phyloP scores from a whole-genome alignment of 2,888 invertebrate species.

The Euphydryas editha region DNA sequence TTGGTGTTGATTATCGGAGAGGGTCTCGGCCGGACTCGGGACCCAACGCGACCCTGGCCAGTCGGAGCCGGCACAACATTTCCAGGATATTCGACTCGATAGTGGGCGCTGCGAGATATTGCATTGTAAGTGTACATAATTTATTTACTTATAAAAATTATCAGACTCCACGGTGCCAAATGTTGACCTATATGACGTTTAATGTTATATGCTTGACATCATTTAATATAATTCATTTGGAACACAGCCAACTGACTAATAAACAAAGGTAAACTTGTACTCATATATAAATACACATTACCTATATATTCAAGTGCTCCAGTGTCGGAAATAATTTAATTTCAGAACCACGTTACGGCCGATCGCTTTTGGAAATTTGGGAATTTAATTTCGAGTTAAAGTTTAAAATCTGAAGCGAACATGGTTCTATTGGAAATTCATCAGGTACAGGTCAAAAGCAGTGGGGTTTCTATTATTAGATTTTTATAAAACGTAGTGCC shows the following conservation, averaged over 20 bases:
- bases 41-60: conserved; percentile 74
- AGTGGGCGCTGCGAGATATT: conserved; percentile 80
- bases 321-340: conserved; percentile 69
- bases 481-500: conserved; percentile 23
- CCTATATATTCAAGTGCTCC: conserved; percentile 14
- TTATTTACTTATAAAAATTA: conserved; percentile 4
- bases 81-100: conserved; percentile 82
- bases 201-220: conserved; percentile 24
- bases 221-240: conserved; percentile 29
- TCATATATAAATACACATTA: conserved; percentile 13
- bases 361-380: conserved; percentile 74
- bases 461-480: conserved; percentile 57
- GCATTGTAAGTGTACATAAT: conserved; percentile 72
- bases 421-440: conserved; percentile 79
- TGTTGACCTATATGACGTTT: conserved; percentile 22
- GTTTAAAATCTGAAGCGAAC: conserved; percentile 57
- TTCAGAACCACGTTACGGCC: conserved; percentile 76
- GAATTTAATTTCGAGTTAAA: conserved; percentile 64
- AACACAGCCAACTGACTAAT: conserved; percentile 25
- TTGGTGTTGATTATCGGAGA: conserved; percentile 60
- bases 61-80: conserved; percentile 76
- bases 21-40: conserved; percentile 65
- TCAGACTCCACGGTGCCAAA: conserved; percentile 19
- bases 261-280: conserved; percentile 22
- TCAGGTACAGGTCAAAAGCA: conserved; percentile 70